phyloP scores from a whole-genome alignment of 2,888 invertebrate genomes.

The Chloromyia formosa region DNA sequence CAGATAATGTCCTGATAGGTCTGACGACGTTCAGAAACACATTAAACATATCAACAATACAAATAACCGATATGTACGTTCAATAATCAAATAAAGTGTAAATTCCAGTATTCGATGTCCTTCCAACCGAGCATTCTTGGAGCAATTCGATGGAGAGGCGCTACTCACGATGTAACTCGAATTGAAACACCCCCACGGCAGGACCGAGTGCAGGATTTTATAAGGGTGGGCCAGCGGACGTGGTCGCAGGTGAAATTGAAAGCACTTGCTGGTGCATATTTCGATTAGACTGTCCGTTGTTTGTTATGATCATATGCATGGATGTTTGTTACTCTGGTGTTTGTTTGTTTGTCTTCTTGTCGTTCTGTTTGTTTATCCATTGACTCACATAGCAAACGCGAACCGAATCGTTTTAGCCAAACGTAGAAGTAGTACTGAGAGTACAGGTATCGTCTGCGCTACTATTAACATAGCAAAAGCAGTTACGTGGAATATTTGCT shows the following conservation, averaged over 20 bases:
- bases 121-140: background rate
- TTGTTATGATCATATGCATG: constrained; percentile 36
- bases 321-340: constrained; percentile 12
- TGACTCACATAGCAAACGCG: constrained; percentile 37
- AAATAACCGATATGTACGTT: background rate
- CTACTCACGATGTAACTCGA: constrained; percentile 13
- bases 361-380: constrained; percentile 34
- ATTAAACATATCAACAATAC: background rate
- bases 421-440: background rate
- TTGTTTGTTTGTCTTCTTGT: constrained; percentile 28
- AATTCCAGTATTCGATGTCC: constrained; percentile 3
- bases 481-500: background rate
- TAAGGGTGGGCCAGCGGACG: background rate
- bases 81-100: constrained; percentile 34
- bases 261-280: background rate
- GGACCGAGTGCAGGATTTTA: background rate
- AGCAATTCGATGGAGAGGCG: constrained; percentile 20
- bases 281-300: background rate
- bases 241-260: background rate
- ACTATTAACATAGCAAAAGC: background rate
- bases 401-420: constrained; percentile 19
- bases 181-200: constrained; percentile 22
- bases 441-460: background rate
- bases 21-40: background rate
- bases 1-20: too few relatives aligned